Conservation (phyloP, 30 jellyfish, hydroid and myxozoan genomes). For the Haliclystus octoradiatus region DNA sequence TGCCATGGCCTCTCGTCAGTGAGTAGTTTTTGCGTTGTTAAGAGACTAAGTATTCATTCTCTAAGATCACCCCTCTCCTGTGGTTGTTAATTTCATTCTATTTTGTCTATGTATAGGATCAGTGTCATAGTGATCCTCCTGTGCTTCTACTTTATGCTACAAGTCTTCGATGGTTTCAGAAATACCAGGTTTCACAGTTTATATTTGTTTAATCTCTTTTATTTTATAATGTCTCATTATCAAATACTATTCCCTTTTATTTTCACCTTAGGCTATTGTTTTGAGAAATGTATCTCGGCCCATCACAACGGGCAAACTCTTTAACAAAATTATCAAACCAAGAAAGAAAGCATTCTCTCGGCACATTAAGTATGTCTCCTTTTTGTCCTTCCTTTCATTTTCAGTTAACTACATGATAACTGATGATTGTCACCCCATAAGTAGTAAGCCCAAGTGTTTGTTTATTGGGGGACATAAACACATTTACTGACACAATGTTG, state of each 20-base stretch:
- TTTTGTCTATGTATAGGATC: not conserved
- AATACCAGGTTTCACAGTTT: slow-evolving; percentile 41
- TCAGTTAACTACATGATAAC: too few species aligned
- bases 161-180: slow-evolving; percentile 90
- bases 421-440: too few species aligned
- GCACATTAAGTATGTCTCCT: slow-evolving; percentile 57
- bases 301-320: slow-evolving; percentile 57
- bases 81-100: not conserved
- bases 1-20: not conserved
- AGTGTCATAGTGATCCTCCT: slow-evolving; percentile 58
- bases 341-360: slow-evolving; percentile 79
- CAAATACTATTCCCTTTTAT: not conserved
- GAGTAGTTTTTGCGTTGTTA: too few species aligned
- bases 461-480: too few species aligned
- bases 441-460: too few species aligned
- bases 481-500: too few species aligned
- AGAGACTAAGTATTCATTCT: too few species aligned
- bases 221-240: not conserved
- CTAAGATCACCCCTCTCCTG: too few species aligned
- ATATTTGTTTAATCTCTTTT: not conserved
- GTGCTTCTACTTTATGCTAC: slow-evolving; percentile 72
- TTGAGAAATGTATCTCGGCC: slow-evolving; percentile 86
- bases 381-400: not conserved
- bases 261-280: slow-evolving; percentile 63
- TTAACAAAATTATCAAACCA: slow-evolving; percentile 49